These are phyloP conservation scores for Acrobasis consociella DNA, from an alignment of 2,888 invertebrate genomes.

Conservation along the genomic window DNA sequence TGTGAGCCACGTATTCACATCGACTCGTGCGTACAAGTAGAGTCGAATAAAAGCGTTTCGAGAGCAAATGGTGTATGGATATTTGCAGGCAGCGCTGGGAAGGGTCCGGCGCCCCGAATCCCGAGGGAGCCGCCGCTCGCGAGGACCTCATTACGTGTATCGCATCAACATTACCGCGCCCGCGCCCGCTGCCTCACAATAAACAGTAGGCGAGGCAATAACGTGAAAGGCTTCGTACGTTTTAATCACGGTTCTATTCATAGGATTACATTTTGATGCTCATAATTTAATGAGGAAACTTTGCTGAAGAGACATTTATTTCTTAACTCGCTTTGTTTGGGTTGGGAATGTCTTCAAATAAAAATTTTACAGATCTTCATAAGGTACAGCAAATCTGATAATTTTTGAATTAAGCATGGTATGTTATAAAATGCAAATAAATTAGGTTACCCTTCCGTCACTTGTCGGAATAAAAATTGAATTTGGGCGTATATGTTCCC, in stretches of 20 bases:
- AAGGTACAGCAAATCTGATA: no score
- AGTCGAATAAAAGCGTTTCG: slow-evolving; percentile 52
- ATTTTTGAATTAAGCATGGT: no score
- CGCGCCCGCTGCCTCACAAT: slow-evolving; percentile 29
- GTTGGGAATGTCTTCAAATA: background rate
- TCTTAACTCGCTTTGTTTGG: background rate
- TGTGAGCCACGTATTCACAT: slow-evolving; percentile 38
- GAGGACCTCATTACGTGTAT: slow-evolving; percentile 50
- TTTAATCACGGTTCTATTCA: slow-evolving; percentile 19
- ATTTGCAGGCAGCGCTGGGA: slow-evolving; percentile 47
- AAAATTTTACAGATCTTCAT: no score
- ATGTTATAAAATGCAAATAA: no score
- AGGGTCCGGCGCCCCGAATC: slow-evolving; percentile 44
- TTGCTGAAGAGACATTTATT: background rate
- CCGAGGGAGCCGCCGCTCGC: slow-evolving; percentile 43
- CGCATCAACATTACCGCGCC: slow-evolving; percentile 33
- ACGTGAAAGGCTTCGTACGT: slow-evolving; percentile 28
- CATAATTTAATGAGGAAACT: slow-evolving; percentile 9
- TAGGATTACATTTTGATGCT: slow-evolving; percentile 8
- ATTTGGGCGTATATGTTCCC: no score
- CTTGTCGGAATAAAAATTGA: no score
- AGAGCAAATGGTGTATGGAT: slow-evolving; percentile 52
- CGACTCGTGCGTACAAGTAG: slow-evolving; percentile 41
- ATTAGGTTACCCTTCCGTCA: no score
- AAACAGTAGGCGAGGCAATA: slow-evolving; percentile 34